Base-by-base conservation (phyloP, 2,888 invertebrate species). In the Conus canariensis region DNA sequence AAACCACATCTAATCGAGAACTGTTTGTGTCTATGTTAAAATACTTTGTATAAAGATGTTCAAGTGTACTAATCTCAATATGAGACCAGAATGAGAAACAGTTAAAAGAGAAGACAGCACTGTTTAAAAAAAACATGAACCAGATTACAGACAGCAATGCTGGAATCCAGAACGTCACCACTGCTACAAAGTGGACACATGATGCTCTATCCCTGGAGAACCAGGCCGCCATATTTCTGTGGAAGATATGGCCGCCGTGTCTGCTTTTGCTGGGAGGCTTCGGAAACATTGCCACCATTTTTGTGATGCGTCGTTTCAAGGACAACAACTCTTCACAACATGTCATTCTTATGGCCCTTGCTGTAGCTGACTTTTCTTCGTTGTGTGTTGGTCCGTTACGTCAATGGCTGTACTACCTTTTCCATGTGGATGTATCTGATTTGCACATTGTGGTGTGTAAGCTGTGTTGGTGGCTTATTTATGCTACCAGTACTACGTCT, bases 301-400 rank as follows among this genome's bases (percentile, higher is more conserved):
- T 56, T 8, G 82, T 83, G 58, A 83, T 83, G 82, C 56, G 58
- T 22, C 82, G 82, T 19, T 58, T 83, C 82, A 83, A 83, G 82
- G 82, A 83, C 82, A 5, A 10, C 58, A 56, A 83, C 58, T 83
- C 82, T 10, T 58, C 82, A 6, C 82, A 83, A 58, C 82, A 83
- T 22, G 10, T 58, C 82, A 19, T 83, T 25, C 82, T 83, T 22
- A 83, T 58, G 19, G 82, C 82, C 58, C 82, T 83, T 16, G 82
- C 82, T 10, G 56, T 83, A 58, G 25, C 58, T 8, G 82, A 83
- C 22, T 22, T 83, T 22, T 56, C 10, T 3, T 19, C 58, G 82
- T 22, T 83, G 22, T 83, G 45, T 58, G 22, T 58, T 10, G 19
- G 82, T 2, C 7, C 25, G 82, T 56, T 83, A 10, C 56, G 58